Base-by-base conservation (phyloP, 1,140 invertebrate genomes). In the Hylaeus anthracinus region DNA sequence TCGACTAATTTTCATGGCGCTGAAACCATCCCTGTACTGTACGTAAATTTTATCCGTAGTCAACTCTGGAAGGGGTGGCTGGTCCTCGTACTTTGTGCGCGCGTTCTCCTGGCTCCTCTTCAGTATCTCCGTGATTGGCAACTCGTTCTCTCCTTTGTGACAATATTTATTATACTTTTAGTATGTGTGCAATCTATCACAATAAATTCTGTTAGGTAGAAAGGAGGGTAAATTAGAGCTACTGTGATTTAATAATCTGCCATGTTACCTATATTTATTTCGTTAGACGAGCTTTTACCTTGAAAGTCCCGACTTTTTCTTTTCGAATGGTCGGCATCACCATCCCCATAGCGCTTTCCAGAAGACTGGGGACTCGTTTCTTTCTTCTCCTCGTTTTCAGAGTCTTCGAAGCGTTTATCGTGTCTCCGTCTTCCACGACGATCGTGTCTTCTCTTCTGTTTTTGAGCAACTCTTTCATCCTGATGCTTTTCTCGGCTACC, bases 11-110 rank as follows among this genome's bases (percentile, higher is more conserved):
- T 92, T 93, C 41, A 93, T 82, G 0, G 92, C 87, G 72, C 86
- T 94, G 81, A 94, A 94, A 48, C 92, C 91, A 83, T 90, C 91
- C 71, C 86, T 89, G 51, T 90, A 85, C 79, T 94, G 92, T 60
- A 94, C 90, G 76, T 94, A 93, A 85, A 94, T 90, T n/a, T 85
- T 93, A 70, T 93, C 90, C 9, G 93, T 90, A 37, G 89, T 90
- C 58, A 93, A 82, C 81, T 92, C 89, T 3, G 89, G 82, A 63
- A 93, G 73, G 14, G 91, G 81, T 48, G 86, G 79, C 14, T 92
- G 89, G 5, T 93, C 88, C 63, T 90, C 91, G 55, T 92, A 92
- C 77, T 90, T 92, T 0, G 83, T 89, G 37, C 78, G 88, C 10
- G 72, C 45, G 79, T 84, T 91, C 56, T 92, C 88, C 48, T 91